phyloP scores from a whole-genome alignment of 2,113 vertebrate species.

The Zosterops hypoxanthus region DNA sequence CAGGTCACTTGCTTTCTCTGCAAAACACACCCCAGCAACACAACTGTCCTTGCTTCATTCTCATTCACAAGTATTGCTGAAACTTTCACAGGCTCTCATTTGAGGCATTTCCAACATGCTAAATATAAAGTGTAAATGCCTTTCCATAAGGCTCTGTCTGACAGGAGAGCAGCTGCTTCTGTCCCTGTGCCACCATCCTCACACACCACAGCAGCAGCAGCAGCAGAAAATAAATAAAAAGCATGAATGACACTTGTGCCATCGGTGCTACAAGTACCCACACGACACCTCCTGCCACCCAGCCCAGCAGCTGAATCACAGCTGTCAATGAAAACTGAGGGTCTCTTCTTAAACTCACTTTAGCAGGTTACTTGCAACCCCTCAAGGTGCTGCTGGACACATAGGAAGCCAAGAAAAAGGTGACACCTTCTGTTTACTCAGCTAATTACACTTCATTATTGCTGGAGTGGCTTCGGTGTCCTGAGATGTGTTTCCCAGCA shows the following conservation, averaged over 20 bases:
- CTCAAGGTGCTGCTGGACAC: background rate
- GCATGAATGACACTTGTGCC: background rate
- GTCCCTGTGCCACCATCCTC: accelerated
- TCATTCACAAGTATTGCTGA: background rate
- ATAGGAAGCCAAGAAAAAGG: constrained; percentile 53
- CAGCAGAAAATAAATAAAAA: background rate
- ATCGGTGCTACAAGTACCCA: accelerated
- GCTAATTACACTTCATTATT: constrained; percentile 40
- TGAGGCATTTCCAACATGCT: background rate
- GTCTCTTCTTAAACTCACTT: background rate
- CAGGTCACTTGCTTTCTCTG: background rate
- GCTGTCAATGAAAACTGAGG: background rate
- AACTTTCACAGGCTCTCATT: background rate
- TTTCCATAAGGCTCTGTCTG: background rate
- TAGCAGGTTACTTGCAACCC: background rate
- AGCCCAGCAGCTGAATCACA: background rate
- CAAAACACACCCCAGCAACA: background rate
- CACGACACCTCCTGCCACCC: background rate
- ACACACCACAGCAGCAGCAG: background rate
- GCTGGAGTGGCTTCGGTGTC: accelerated
- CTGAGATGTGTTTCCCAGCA: background rate
- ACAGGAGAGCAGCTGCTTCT: background rate
- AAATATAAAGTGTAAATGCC: background rate
- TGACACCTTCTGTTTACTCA: constrained; percentile 68
- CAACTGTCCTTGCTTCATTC: accelerated